Conservation (phyloP, 2,797 vertebrate species). For the Pseudomugil gertrudae region DNA sequence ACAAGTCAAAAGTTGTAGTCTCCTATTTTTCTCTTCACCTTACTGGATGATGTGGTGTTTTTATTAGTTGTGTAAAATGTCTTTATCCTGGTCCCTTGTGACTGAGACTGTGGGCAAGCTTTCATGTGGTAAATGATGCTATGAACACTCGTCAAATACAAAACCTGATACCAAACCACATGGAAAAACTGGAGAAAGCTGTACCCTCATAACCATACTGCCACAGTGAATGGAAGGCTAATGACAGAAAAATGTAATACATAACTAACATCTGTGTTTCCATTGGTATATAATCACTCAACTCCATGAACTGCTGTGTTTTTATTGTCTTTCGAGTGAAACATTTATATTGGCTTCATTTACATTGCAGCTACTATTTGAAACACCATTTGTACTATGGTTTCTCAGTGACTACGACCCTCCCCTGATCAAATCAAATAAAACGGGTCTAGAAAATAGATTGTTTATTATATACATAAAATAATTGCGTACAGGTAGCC, state of each 20-base stretch:
- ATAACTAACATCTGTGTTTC: too few species aligned
- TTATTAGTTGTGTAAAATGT: slow-evolving; percentile 5
- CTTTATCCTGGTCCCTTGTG: background rate
- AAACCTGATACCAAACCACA: background rate
- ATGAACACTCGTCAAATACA: background rate
- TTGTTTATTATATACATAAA: too few species aligned
- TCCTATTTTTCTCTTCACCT: background rate
- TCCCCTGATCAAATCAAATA: background rate
- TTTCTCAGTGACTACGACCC: background rate
- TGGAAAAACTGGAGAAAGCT: background rate
- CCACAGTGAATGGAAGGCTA: background rate
- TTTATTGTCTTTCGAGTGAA: too few species aligned
- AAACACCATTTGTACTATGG: too few species aligned
- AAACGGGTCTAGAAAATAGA: background rate
- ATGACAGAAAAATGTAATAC: too few species aligned
- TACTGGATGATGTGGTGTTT: background rate
- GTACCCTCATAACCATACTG: background rate
- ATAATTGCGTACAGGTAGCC: background rate
- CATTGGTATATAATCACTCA: too few species aligned
- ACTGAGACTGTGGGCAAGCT: background rate
- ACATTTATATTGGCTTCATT: too few species aligned
- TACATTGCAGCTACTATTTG: too few species aligned
- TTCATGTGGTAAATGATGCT: background rate
- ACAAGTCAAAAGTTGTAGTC: slow-evolving; percentile 13
- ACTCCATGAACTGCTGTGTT: too few species aligned